Evolutionary conservation across 2,888 invertebrate species (phyloP), one percentile per base, ranked within the genome.

Genomic region (Oeneis ivallda): DNA sequence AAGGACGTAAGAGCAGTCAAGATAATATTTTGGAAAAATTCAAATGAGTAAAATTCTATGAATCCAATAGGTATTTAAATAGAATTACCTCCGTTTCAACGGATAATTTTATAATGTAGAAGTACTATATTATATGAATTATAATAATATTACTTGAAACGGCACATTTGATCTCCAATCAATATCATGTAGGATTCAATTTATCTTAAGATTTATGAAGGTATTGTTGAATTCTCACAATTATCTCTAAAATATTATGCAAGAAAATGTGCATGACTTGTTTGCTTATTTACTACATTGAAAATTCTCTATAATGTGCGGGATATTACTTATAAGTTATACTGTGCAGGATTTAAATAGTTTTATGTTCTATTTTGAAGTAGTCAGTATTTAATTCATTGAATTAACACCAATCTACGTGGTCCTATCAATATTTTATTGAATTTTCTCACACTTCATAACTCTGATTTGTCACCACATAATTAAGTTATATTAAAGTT

Each of bases 121-220:
- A 11, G 11, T 13, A 9, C 8, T 17, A 15, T 6, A n/a, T 7
- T n/a, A 45, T 15, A n/a, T 45, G n/a, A 41, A 41, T 43, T 13
- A n/a, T 43, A 43, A 45, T 15, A 47, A 13, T 26, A 26, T 13
- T 13, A 6, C 26, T 50, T 69, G 72, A 75, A 72, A 77, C 83
- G 84, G 83, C 77, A 73, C 82, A 80, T 86, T 87, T 87, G 86
- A 87, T 87, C 81, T 74, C 74, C 80, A 79, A 85, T 87, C 85
- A 86, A 85, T 86, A 83, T 81, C 74, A 80, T 82, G 79, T 76
- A 81, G 72, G 76, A 75, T 78, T 82, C 80, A 81, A 87, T 87
- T 83, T 80, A 87, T 83, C 83, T 79, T 74, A 75, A 80, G 84
- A 88, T 87, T 87, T 85, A 88, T 81, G 81, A 78, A 76, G 77